A percentile compares a stretch with the other conserved stretches of the same genome.
phyloP scores from a whole-genome alignment of 2,113 vertebrate species.

The Stigmatopora nigra region DNA sequence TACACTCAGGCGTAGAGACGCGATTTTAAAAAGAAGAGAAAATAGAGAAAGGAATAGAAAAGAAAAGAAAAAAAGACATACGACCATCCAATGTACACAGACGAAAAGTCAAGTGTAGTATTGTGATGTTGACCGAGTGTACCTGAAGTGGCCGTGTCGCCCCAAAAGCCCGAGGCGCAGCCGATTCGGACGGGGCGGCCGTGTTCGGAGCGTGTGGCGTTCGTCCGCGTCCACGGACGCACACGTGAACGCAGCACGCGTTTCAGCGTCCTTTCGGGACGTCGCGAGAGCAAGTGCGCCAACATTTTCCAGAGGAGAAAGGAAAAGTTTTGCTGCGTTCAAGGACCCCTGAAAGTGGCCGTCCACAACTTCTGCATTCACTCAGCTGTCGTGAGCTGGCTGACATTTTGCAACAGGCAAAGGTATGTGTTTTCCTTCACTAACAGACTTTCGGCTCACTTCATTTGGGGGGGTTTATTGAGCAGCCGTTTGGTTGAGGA shows the following conservation, averaged over 20 bases:
- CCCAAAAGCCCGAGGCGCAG: conserved; percentile 78
- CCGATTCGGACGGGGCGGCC: conserved; percentile 62
- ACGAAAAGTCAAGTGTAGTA: too few relatives aligned
- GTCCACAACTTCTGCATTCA: neutral
- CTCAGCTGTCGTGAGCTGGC: neutral
- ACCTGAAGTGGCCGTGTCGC: conserved; percentile 75
- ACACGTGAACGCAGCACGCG: neutral
- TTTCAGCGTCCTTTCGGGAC: neutral
- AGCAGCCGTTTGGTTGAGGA: too few relatives aligned
- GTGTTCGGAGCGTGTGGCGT: conserved; percentile 1
- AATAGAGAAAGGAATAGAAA: too few relatives aligned
- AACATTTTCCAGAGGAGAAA: neutral
- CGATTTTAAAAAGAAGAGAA: too few relatives aligned
- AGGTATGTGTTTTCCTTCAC: neutral
- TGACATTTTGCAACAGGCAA: too few relatives aligned
- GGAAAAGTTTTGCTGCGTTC: too few relatives aligned
- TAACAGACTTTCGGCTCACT: too few relatives aligned
- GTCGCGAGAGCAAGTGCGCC: too few relatives aligned
- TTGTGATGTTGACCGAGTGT: neutral
- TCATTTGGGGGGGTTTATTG: too few relatives aligned
- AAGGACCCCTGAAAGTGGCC: too few relatives aligned
- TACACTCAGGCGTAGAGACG: conserved; percentile 30
- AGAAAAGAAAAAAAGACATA: conserved; percentile 8
- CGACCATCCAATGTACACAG: neutral
- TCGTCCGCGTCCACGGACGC: neutral